Evolutionary conservation across 1,140 invertebrate genomes (phyloP).

Genomic region (Stegodyphus mimosarum): DNA sequence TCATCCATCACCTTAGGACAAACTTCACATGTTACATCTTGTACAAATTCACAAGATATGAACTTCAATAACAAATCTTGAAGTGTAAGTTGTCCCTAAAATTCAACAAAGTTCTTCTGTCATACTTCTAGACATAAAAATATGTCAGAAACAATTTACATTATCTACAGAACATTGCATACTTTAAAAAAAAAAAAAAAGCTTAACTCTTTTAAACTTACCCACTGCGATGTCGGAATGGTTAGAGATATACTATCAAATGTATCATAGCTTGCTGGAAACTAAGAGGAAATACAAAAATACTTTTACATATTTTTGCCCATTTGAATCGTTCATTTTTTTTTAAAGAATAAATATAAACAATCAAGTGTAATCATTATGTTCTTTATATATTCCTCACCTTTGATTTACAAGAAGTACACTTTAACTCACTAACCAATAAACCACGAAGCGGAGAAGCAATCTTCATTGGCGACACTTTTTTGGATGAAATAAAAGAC

Average conservation of each 20-base stretch:
- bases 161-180: neutral
- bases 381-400: slow-evolving; percentile 67
- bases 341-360: neutral
- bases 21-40: slow-evolving; percentile 83
- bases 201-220: slow-evolving; percentile 61
- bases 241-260: slow-evolving; percentile 87
- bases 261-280: slow-evolving; percentile 86
- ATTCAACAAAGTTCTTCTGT: slow-evolving; percentile 62
- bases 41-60: slow-evolving; percentile 84
- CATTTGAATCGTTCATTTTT: neutral
- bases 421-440: slow-evolving; percentile 85
- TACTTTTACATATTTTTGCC: neutral
- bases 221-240: slow-evolving; percentile 73
- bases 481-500: slow-evolving; percentile 20
- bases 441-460: slow-evolving; percentile 81
- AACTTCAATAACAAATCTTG: slow-evolving; percentile 81
- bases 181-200: neutral
- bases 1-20: slow-evolving; percentile 71
- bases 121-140: neutral
- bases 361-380: neutral
- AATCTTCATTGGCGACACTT: slow-evolving; percentile 16
- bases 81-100: slow-evolving; percentile 71
- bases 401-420: slow-evolving; percentile 82
- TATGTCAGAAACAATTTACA: neutral
- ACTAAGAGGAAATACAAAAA: slow-evolving; percentile 71